Percentiles rank a stretch among this genome's conserved stretches.
phyloP scores from a whole-genome alignment of 2,113 vertebrate genomes.

The Machaerirhynchus nigripectus region DNA sequence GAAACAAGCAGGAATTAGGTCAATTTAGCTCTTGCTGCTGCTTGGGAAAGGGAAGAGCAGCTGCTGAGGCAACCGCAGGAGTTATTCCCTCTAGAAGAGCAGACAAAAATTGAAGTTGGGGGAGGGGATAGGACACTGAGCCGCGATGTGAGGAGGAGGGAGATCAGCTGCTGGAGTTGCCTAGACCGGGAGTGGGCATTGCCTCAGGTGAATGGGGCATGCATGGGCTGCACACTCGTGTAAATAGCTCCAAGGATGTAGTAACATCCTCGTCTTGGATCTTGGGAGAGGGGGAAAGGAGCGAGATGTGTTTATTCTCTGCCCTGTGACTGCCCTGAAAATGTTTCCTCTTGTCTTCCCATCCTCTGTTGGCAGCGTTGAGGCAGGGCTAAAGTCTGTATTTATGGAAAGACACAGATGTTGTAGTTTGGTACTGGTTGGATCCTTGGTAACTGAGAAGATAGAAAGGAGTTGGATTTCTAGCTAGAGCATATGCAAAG shows the following conservation, averaged over 20 bases:
- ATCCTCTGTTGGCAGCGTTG: background rate
- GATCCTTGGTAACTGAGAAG: background rate
- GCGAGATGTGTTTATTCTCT: background rate
- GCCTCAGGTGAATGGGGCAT: background rate
- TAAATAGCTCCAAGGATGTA: background rate
- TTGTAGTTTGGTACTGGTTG: background rate
- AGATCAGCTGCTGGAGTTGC: background rate
- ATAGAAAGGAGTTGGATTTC: background rate
- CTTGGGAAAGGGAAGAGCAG: slow-evolving; percentile 54
- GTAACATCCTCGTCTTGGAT: background rate
- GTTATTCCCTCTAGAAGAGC: background rate
- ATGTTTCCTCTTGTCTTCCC: background rate
- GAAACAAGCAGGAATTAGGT: slow-evolving; percentile 67
- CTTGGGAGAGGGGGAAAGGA: background rate
- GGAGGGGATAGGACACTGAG: background rate
- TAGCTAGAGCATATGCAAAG: background rate
- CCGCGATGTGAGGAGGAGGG: background rate
- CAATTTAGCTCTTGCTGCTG: slow-evolving; percentile 62
- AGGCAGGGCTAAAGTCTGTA: background rate
- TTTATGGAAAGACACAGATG: background rate
- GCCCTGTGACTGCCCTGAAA: background rate
- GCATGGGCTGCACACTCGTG: fast-evolving
- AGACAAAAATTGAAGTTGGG: slow-evolving; percentile 7
- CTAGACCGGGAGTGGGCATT: background rate
- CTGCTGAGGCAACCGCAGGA: slow-evolving; percentile 37